Evolutionary conservation across 2,113 vertebrate genomes (phyloP).

Genomic region (Coptodon rendalli): DNA sequence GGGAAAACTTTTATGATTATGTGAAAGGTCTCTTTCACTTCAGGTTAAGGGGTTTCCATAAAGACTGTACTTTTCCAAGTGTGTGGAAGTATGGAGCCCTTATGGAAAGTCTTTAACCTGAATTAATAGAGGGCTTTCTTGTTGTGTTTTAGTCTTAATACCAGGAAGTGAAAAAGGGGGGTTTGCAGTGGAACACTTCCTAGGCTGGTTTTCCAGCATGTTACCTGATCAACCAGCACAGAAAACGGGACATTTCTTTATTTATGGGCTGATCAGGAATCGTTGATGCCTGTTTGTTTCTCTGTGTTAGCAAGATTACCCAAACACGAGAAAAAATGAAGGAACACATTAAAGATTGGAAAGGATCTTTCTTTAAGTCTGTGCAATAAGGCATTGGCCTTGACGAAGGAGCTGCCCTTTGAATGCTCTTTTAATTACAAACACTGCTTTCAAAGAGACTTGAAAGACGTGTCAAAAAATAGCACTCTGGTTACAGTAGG

Average conservation of each 20-base stretch:
- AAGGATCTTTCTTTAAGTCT: not conserved
- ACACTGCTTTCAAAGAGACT: not conserved
- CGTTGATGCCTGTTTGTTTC: not conserved
- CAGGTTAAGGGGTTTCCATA: not conserved
- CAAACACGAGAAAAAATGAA: no score
- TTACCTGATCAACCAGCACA: not conserved
- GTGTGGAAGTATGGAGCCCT: slow-evolving; percentile 6
- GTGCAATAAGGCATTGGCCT: not conserved
- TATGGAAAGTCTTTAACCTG: slow-evolving; percentile 27
- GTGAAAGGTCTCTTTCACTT: slow-evolving; percentile 31
- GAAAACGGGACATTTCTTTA: not conserved
- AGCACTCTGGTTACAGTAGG: not conserved
- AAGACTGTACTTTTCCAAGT: slow-evolving; percentile 19
- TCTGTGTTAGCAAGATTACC: not conserved
- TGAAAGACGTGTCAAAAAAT: not conserved
- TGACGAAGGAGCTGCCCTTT: not conserved
- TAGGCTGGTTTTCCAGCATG: not conserved
- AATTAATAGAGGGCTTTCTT: slow-evolving; percentile 42
- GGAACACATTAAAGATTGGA: not conserved
- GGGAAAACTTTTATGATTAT: not conserved
- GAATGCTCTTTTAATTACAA: not conserved
- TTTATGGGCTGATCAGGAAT: not conserved
- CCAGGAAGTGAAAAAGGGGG: not conserved
- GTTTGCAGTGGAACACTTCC: not conserved
- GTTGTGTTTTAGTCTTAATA: not conserved